Percentiles rank a stretch among this genome's conserved stretches.
Conservation (phyloP, 2,797 vertebrate genomes). For the Syndactyla subalaris region DNA sequence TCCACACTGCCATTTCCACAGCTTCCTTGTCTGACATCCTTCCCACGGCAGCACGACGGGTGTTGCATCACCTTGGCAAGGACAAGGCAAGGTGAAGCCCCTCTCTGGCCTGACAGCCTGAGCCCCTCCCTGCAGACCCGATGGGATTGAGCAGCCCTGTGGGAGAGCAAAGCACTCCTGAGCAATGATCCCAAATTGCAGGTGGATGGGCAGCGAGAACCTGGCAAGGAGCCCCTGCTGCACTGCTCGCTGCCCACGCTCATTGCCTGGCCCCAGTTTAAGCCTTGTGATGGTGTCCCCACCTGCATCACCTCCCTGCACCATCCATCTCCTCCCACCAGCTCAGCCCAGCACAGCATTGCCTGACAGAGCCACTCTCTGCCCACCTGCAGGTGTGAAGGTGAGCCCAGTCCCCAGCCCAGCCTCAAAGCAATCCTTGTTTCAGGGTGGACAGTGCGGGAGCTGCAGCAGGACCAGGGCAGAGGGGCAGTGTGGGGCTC, state of each 20-base stretch:
- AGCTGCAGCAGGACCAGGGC: background rate
- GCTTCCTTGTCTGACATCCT: background rate
- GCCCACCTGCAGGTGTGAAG: rapidly evolving
- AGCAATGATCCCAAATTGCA: background rate
- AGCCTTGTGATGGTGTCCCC: background rate
- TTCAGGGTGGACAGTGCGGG: rapidly evolving
- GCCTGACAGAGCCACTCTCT: background rate
- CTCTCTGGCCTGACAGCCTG: rapidly evolving
- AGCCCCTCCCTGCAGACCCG: rapidly evolving
- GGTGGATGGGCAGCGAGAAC: background rate
- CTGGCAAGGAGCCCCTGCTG: background rate
- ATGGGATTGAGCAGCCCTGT: background rate
- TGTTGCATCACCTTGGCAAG: background rate
- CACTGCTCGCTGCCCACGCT: background rate
- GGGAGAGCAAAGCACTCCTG: background rate
- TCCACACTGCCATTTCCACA: background rate
- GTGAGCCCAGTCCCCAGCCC: rapidly evolving
- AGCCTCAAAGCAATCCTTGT: background rate
- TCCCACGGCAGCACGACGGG: rapidly evolving
- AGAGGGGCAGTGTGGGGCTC: background rate
- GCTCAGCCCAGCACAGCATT: background rate
- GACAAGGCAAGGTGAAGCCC: background rate
- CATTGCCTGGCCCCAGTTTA: background rate
- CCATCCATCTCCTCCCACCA: background rate
- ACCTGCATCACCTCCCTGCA: background rate